Evolutionary conservation across 2,113 vertebrate genomes (phyloP), one percentile per base, ranked within the genome.

Genomic region (Salvelinus fontinalis): DNA sequence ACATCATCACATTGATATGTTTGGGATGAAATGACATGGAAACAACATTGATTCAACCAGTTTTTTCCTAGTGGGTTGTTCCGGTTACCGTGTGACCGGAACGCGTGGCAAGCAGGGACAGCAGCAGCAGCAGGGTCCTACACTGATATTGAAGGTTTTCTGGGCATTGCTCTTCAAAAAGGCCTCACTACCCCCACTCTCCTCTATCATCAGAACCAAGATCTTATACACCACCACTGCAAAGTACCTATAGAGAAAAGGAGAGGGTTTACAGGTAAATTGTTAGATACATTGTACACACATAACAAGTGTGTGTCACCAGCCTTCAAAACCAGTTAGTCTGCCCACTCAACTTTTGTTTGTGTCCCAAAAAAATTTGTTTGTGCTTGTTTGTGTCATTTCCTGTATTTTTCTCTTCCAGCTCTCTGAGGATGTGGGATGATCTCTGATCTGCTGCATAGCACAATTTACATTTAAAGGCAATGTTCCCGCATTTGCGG

Each of bases 161-260:
- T 92, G 92, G 27, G 87, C 85, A 81, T 93, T 95, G 20, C 72
- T 71, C 18, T 74, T 87, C 70, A 97, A 91, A 60, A 95, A 94
- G 57, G 57, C n/a, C 26, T 81, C 82, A 75, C 91, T 91, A 73
- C 95, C 95, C 14, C 94, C 94, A 0, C 94, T 92, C 87, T 97
- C 95, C 81, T 94, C 94, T 26, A 95, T 92, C 88, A 97, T 84
- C 91, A 97, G 92, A 78, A 93, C 67, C 89, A 96, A 84, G 86
- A 96, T 92, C 83, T 96, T 96, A 84, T 96, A 96, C 84, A 96
- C 95, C 75, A 95, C 94, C 13, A 95, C 89, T 73, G 95, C 92
- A 91, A 96, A 96, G 87, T 97, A 97, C 79, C 94, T 95, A 77
- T 62, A 84, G 75, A 77, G 12, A 60, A 27, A 67, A 22, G 26